phyloP scores from a whole-genome alignment of 2,888 invertebrate genomes.

The Peribatodes rhomboidaria region DNA sequence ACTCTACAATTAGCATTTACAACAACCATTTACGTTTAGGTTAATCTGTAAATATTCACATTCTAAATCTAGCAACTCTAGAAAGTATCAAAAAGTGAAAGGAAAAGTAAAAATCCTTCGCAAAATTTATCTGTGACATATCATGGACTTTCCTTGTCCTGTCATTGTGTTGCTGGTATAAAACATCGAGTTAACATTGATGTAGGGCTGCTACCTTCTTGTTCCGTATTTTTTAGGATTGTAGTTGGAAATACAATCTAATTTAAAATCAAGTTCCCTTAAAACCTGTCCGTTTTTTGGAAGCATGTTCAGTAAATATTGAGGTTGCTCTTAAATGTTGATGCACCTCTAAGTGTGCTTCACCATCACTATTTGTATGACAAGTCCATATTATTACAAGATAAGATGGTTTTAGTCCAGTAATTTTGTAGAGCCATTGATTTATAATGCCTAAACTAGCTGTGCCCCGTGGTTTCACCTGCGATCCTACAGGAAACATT shows the following conservation, averaged over 20 bases:
- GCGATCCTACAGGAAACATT: too few species aligned
- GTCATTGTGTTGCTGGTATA: neutral
- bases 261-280: neutral
- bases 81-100: slow-evolving; percentile 24
- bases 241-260: neutral
- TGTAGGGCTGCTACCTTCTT: neutral
- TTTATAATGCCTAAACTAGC: too few species aligned
- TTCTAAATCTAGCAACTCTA: slow-evolving; percentile 9
- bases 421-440: too few species aligned
- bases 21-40: neutral
- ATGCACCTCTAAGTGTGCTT: too few species aligned
- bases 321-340: too few species aligned
- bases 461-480: too few species aligned
- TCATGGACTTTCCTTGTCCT: slow-evolving; percentile 13
- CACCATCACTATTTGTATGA: too few species aligned
- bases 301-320: neutral
- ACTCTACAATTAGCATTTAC: slow-evolving; percentile 4
- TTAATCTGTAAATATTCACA: slow-evolving; percentile 1
- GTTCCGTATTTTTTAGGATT: neutral
- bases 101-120: slow-evolving; percentile 21
- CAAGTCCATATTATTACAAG: too few species aligned
- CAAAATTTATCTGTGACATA: slow-evolving; percentile 18
- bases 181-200: neutral
- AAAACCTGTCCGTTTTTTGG: neutral
- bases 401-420: too few species aligned